Conservation (phyloP, 2,888 invertebrate genomes). For the Anagyrus pseudococci region DNA sequence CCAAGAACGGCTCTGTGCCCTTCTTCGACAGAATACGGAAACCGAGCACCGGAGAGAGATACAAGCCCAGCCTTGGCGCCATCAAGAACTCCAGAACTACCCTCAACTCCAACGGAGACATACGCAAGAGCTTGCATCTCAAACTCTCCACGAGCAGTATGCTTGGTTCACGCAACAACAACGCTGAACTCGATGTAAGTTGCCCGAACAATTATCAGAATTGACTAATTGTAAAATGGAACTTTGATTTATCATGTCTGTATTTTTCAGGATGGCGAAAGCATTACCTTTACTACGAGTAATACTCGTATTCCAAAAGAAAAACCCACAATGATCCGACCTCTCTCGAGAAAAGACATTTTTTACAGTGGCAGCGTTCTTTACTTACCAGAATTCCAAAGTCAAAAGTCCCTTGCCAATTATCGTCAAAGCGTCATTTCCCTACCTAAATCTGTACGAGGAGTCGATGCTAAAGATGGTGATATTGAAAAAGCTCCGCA, state of each 20-base stretch:
- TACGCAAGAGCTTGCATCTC: constrained; percentile 68
- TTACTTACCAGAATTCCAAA: constrained; percentile 92
- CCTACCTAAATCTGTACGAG: constrained; percentile 73
- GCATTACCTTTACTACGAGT: constrained; percentile 70
- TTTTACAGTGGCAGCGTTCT: constrained; percentile 96
- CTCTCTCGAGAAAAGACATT: constrained; percentile 93
- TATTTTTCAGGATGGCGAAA: constrained; percentile 69
- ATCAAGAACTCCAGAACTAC: constrained; percentile 80
- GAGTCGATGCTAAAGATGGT: constrained; percentile 67
- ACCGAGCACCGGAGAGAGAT: constrained; percentile 83
- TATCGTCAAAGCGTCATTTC: constrained; percentile 92
- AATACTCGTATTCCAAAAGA: constrained; percentile 63
- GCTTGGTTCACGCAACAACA: constrained; percentile 67
- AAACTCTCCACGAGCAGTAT: constrained; percentile 68
- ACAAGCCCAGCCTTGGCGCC: constrained; percentile 83
- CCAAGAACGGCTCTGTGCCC: constrained; percentile 90
- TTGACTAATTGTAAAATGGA: background rate
- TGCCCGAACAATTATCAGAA: background rate
- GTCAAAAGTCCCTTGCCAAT: constrained; percentile 87
- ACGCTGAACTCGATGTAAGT: constrained; percentile 64
- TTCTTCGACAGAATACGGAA: constrained; percentile 87
- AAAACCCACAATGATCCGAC: constrained; percentile 78
- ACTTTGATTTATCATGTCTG: background rate
- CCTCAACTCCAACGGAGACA: constrained; percentile 78
- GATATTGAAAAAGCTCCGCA: constrained; percentile 71